phyloP scores from a whole-genome alignment of 2,113 vertebrate species.

The Brienomyrus longianalis region DNA sequence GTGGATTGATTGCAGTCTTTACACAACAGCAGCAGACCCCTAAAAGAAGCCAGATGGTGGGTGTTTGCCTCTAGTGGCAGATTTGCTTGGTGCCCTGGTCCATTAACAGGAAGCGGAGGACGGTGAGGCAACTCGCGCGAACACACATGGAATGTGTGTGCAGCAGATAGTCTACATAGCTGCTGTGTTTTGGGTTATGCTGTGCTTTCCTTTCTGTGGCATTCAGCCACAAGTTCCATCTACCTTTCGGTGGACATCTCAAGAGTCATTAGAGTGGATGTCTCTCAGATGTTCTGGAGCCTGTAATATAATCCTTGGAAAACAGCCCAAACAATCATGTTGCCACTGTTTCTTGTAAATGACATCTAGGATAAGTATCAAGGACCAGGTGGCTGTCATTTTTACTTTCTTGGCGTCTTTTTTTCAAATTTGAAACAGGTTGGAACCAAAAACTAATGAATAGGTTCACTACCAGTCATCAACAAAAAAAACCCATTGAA shows the following conservation, averaged over 20 bases:
- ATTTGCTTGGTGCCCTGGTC: neutral
- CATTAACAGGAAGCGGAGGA: slow-evolving; percentile 9
- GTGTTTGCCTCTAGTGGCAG: neutral
- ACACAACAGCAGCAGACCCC: neutral
- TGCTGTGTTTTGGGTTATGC: neutral
- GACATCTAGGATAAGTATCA: neutral
- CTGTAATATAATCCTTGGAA: neutral
- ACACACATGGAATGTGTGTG: neutral
- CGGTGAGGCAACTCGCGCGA: neutral
- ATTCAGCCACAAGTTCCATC: neutral
- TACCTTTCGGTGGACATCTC: neutral
- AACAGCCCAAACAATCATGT: neutral
- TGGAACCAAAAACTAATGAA: neutral
- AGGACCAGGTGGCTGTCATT: neutral
- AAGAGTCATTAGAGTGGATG: slow-evolving; percentile 9
- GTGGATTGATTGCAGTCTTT: neutral
- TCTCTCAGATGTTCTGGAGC: slow-evolving; percentile 10
- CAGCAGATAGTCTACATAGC: neutral
- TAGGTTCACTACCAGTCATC: neutral
- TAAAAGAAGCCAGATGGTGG: slow-evolving; percentile 23
- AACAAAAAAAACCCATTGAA: neutral
- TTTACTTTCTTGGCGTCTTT: neutral
- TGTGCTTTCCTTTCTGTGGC: neutral
- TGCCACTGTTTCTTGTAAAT: slow-evolving; percentile 5
- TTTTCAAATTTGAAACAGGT: neutral